phyloP scores from a whole-genome alignment of 2,797 vertebrate genomes.

The Rhodeus uyekii region DNA sequence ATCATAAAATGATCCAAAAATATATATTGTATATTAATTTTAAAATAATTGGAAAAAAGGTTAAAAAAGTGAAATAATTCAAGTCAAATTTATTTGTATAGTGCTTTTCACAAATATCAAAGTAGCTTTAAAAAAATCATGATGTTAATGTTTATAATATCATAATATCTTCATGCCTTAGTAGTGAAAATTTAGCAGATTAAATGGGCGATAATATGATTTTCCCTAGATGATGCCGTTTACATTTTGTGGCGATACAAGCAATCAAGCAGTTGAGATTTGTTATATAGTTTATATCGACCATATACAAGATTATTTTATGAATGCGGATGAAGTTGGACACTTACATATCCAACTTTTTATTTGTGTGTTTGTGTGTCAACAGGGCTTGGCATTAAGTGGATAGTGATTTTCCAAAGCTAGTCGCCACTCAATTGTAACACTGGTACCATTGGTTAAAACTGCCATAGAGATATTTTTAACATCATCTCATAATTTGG shows the following conservation, averaged over 20 bases:
- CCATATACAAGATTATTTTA: neutral
- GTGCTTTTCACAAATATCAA: neutral
- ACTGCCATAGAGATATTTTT: too few species aligned
- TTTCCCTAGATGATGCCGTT: neutral
- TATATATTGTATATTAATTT: neutral
- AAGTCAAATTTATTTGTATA: too few species aligned
- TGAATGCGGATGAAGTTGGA: neutral
- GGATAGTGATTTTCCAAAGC: too few species aligned
- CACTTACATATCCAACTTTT: neutral
- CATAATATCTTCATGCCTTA: neutral
- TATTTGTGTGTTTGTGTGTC: too few species aligned
- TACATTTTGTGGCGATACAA: neutral
- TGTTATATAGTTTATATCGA: neutral
- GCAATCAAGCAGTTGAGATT: neutral
- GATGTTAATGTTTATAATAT: neutral
- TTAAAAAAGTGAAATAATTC: too few species aligned
- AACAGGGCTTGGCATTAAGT: too few species aligned
- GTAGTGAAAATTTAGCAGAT: neutral
- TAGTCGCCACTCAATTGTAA: too few species aligned
- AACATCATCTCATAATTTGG: too few species aligned
- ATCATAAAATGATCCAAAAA: neutral
- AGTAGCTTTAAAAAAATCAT: too few species aligned
- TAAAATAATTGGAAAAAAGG: too few species aligned
- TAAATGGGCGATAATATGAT: neutral
- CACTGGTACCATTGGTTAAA: too few species aligned